Conservation (phyloP, 2,888 invertebrate genomes). For the Oithona nana region DNA sequence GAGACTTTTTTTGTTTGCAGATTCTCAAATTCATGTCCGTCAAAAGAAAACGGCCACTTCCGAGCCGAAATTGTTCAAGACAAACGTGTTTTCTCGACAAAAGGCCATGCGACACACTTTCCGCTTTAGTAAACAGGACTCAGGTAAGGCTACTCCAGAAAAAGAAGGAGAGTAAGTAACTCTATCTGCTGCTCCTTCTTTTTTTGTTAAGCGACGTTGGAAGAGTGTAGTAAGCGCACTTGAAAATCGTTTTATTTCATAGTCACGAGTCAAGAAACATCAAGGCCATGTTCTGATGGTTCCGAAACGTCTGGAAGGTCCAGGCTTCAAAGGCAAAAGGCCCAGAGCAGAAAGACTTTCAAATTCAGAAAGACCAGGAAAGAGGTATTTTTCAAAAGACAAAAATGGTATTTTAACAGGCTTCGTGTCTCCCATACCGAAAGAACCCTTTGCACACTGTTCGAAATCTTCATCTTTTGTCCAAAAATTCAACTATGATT, state of each 20-base stretch:
- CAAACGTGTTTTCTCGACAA: constrained; percentile 15
- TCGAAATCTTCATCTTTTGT: no score
- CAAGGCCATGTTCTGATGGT: background rate
- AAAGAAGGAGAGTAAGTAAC: no score
- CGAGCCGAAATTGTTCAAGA: constrained; percentile 14
- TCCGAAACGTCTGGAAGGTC: constrained; percentile 19
- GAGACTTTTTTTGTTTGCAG: no score
- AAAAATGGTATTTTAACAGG: no score
- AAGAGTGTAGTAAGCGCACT: no score
- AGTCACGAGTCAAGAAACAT: background rate
- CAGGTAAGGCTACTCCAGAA: no score
- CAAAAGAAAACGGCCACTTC: constrained; percentile 9
- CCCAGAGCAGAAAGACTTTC: constrained; percentile 83
- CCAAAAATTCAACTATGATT: no score
- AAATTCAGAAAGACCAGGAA: constrained; percentile 58
- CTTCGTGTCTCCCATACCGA: no score
- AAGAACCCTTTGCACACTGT: no score
- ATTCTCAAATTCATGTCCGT: background rate
- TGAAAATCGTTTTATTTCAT: background rate
- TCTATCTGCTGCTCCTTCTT: no score
- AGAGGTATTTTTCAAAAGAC: no score
- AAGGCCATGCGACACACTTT: background rate
- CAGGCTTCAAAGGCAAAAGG: constrained; percentile 66
- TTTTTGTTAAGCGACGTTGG: background rate
- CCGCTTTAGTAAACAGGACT: background rate